Base-by-base conservation (phyloP, 2,888 invertebrate genomes). In the Dynastes hyllus region DNA sequence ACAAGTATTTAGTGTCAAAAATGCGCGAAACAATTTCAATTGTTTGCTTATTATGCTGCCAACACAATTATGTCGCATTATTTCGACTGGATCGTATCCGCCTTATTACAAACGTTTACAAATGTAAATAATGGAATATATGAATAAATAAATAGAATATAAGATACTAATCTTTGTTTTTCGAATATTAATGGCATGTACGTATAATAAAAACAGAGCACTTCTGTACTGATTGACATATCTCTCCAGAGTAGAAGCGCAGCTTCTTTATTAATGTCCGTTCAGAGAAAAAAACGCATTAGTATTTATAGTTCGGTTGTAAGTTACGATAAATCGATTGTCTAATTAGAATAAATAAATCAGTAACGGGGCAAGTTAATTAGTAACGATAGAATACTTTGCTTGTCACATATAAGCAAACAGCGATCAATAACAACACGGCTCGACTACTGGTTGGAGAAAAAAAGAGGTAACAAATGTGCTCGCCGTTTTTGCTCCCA, bases 331-430 rank as follows among this genome's bases (percentile, higher is more conserved):
- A 13, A 40, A 75, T 32, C 22, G 61, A 73, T 40, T 27, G 29
- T 29, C 69, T 61, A 75, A 75, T 75, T 75, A 45, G 73, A 75
- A 75, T 27, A 61, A 75, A 75, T 75, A 75, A 75, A 75, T 75
- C 40, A 75, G 61, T 45, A n/a, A 45, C 13, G n/a, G 5, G 16
- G 45, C 45, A 61, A 75, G 27, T 45, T 75, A 75, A 75, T 75
- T 75, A 61, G 45, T 27, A 50, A 75, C 69, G n/a, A 63, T 61
- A 61, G 40, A 61, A 61, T 61, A 45, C 22, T 61, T 61, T 45
- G 16, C 29, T 27, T 61, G 63, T 61, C 73, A 61, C n/a, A 75
- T 37, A 61, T 63, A 40, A 75, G 50, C 61, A 75, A 61, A 75
- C 45, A 61, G 27, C 61, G 73, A 61, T 61, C 73, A 75, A 61